A percentile compares a stretch with the other conserved stretches of the same genome.
Evolutionary conservation across 2,888 invertebrate genomes (phyloP).

Genomic region (Lycophotia porphyrea): DNA sequence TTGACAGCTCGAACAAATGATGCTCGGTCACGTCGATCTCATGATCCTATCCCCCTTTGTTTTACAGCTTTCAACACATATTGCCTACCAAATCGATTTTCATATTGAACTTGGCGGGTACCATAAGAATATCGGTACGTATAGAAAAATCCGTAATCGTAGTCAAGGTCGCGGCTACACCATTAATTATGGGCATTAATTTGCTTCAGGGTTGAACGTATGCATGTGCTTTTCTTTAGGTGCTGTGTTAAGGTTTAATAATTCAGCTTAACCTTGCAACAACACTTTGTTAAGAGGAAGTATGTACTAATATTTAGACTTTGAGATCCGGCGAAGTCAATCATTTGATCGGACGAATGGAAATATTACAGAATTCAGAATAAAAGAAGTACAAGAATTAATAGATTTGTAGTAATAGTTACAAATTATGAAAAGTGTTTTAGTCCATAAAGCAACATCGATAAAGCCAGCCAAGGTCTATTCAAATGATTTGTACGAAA

Average conservation of each 20-base stretch:
- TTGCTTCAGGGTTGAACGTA: slow-evolving; percentile 49
- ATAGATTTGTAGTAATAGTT: not conserved
- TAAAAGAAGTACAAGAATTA: slow-evolving; percentile 4
- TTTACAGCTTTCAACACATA: slow-evolving; percentile 63
- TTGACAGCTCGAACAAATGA: slow-evolving; percentile 74
- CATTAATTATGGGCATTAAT: slow-evolving; percentile 61
- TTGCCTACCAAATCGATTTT: slow-evolving; percentile 57
- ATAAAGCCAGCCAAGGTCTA: slow-evolving; percentile 21
- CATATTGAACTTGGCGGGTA: slow-evolving; percentile 57
- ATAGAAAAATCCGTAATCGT: slow-evolving; percentile 52
- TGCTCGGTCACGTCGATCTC: slow-evolving; percentile 67
- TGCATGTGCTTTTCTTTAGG: slow-evolving; percentile 44
- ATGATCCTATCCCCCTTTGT: slow-evolving; percentile 66
- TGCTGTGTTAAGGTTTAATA: slow-evolving; percentile 46
- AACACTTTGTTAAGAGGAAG: slow-evolving; percentile 44
- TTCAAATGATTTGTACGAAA: slow-evolving; percentile 35
- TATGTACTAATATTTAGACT: slow-evolving; percentile 56
- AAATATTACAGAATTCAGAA: slow-evolving; percentile 22
- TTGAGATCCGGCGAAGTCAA: slow-evolving; percentile 46
- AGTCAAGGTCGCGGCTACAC: slow-evolving; percentile 54
- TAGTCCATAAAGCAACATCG: slow-evolving; percentile 27
- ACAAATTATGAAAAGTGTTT: slow-evolving; percentile 13
- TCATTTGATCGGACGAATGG: slow-evolving; percentile 22
- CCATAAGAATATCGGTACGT: slow-evolving; percentile 61
- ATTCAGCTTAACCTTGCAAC: slow-evolving; percentile 57